Percentiles rank a stretch among this genome's conserved stretches.
Evolutionary conservation across 2,797 vertebrate genomes (phyloP).

Genomic region (Centropyge bicolor): DNA sequence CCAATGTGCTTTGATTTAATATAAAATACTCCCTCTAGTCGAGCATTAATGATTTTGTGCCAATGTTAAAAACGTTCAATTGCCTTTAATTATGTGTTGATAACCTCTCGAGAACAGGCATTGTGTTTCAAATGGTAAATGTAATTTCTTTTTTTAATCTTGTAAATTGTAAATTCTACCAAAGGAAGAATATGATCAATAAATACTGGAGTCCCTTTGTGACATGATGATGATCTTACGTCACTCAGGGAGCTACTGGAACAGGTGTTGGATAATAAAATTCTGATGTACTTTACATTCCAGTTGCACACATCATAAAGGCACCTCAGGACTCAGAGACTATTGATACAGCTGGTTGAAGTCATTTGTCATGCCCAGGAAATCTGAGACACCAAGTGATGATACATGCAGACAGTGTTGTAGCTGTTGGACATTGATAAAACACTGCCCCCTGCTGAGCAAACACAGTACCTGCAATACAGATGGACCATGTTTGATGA

Average conservation of each 20-base stretch:
- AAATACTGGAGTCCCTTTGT: background rate
- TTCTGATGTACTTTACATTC: background rate
- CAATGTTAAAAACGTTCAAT: background rate
- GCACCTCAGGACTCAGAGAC: background rate
- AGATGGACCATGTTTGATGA: background rate
- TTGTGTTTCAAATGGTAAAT: background rate
- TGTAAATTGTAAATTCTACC: background rate
- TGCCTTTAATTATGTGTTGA: background rate
- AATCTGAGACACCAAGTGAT: slow-evolving; percentile 19
- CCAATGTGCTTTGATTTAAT: slow-evolving; percentile 11
- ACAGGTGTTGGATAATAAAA: background rate
- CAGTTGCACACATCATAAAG: background rate
- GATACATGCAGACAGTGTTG: background rate
- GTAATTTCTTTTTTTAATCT: background rate
- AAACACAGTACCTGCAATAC: background rate
- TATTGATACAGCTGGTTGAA: slow-evolving; percentile 31
- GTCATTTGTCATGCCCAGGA: slow-evolving; percentile 1
- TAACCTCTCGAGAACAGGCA: background rate
- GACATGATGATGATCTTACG: background rate
- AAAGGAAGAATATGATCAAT: background rate
- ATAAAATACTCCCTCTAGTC: background rate
- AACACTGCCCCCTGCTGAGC: slow-evolving; percentile 68
- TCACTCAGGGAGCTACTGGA: background rate
- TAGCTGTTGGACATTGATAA: slow-evolving; percentile 1
- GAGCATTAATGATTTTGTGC: background rate